Percentiles rank a stretch among this genome's conserved stretches.
Conservation (phyloP, 2,888 invertebrate species). For the Ophraella communa region DNA sequence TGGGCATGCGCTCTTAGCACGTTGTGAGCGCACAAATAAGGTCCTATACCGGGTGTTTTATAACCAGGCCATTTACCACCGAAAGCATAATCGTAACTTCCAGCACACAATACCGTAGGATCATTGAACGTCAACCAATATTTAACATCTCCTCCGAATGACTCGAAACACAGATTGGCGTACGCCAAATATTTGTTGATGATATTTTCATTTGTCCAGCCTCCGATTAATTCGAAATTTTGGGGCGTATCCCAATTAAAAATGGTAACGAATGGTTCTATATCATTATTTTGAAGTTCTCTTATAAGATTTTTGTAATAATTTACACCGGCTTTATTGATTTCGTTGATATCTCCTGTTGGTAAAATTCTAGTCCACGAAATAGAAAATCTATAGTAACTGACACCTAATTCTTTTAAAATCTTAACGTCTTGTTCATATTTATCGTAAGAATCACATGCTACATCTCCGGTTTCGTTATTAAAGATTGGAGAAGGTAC, state of each 20-base stretch:
- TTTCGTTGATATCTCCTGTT: slow-evolving; percentile 63
- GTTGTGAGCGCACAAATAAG: slow-evolving; percentile 69
- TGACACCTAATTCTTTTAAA: slow-evolving; percentile 67
- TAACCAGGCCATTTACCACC: slow-evolving; percentile 60
- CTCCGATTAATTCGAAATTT: slow-evolving; percentile 53
- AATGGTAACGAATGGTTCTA: slow-evolving; percentile 64
- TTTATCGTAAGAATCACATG: slow-evolving; percentile 74
- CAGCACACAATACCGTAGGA: slow-evolving; percentile 52
- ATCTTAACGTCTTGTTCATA: slow-evolving; percentile 70
- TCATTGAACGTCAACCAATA: slow-evolving; percentile 67
- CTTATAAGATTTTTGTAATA: slow-evolving; percentile 81
- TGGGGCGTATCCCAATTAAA: slow-evolving; percentile 66
- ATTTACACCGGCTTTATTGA: slow-evolving; percentile 74
- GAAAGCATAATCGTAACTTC: slow-evolving; percentile 49
- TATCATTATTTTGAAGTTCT: slow-evolving; percentile 66
- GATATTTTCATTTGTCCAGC: slow-evolving; percentile 23
- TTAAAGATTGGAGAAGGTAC: slow-evolving; percentile 46
- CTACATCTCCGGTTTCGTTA: slow-evolving; percentile 64
- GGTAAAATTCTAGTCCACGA: slow-evolving; percentile 81
- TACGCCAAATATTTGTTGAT: slow-evolving; percentile 64
- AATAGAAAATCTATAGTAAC: slow-evolving; percentile 75
- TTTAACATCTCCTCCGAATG: slow-evolving; percentile 55
- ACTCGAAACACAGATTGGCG: slow-evolving; percentile 61
- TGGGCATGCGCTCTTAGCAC: slow-evolving; percentile 70
- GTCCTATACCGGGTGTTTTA: slow-evolving; percentile 62